Evolutionary conservation across 2,888 invertebrate species (phyloP).

Genomic region (Sinohyriopsis cumingii): DNA sequence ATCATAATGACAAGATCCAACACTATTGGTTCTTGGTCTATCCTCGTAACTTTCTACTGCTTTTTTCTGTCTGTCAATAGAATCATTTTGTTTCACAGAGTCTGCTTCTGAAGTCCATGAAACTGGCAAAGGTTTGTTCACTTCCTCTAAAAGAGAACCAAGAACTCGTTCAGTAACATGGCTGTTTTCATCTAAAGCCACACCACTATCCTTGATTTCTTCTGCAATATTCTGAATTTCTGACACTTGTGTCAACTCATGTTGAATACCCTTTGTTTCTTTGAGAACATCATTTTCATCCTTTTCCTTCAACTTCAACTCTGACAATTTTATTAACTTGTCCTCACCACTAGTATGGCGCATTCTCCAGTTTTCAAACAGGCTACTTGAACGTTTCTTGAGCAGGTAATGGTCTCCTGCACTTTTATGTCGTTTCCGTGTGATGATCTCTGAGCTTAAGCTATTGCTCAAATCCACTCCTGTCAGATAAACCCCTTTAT

Average conservation of each 20-base stretch:
- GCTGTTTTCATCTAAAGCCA: slow-evolving; percentile 45
- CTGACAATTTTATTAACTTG: slow-evolving; percentile 36
- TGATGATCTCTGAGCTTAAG: slow-evolving; percentile 35
- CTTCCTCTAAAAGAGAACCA: slow-evolving; percentile 3
- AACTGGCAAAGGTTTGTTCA: neutral
- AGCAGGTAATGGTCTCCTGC: slow-evolving; percentile 49
- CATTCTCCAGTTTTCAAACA: slow-evolving; percentile 53
- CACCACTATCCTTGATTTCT: slow-evolving; percentile 55
- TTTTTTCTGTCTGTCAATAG: neutral
- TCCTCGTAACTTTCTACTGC: neutral
- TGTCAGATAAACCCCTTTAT: slow-evolving; percentile 36
- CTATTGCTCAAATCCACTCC: slow-evolving; percentile 20
- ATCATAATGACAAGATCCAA: slow-evolving; percentile 2
- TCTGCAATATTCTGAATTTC: slow-evolving; percentile 31
- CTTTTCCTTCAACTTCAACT: slow-evolving; percentile 33
- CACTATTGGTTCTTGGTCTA: slow-evolving; percentile 1
- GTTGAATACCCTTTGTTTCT: slow-evolving; percentile 22
- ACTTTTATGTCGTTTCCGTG: slow-evolving; percentile 69
- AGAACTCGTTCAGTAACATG: slow-evolving; percentile 9
- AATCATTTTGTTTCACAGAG: neutral
- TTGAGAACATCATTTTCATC: slow-evolving; percentile 26
- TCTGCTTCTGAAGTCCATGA: neutral
- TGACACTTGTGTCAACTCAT: slow-evolving; percentile 11
- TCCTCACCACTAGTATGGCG: slow-evolving; percentile 38
- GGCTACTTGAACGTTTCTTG: slow-evolving; percentile 55